Evolutionary conservation across 2,113 vertebrate genomes (phyloP), one percentile per base, ranked within the genome.

Genomic region (Corydoras maculifer): DNA sequence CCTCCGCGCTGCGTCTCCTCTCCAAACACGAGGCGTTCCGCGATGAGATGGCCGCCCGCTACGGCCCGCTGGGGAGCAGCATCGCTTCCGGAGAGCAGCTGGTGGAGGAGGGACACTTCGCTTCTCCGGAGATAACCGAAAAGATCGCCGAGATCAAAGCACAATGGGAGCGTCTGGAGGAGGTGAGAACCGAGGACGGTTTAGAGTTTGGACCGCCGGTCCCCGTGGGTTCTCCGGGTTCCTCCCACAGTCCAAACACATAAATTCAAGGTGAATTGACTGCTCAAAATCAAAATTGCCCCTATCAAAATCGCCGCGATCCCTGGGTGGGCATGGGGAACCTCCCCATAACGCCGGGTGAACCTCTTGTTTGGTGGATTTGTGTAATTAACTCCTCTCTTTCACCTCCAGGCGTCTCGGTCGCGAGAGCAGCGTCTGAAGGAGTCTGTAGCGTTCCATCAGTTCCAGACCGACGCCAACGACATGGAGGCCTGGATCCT

Each of bases 21-120:
- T 94, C 92, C 75, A 94, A 95, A 80, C 94, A 97, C 64, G 88
- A 91, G 0, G 93, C 94, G 31, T 92, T 97, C 81, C 85, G 88
- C 0, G 92, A 90, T 1, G 94, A 96, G 82, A 94, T 96, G 93
- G 93, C 92, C 0, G 93, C 93, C 32, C 93, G 94, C 9, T 90
- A 89, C 2, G 92, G 92, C 10, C 92, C 94, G 0, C 77, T 97
- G 72, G 85, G 87, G 62, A 90, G 92, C 74, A 94, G 91, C 31
- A 87, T 94, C 29, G 88, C 90, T 65, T 87, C 87, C 2, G 94
- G 93, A 8, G 92, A 90, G 68, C 82, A 84, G 78, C 71, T 96
- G 63, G 84, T 94, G 1, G 75, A 86, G 0, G 91, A 94, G 79
- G 93, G 92, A 29, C 92, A 93, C 65, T 89, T 86, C 5, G 93